Evolutionary conservation across 2,113 vertebrate species (phyloP), one percentile per base, ranked within the genome.

Genomic region (Dolichotis patagonum): DNA sequence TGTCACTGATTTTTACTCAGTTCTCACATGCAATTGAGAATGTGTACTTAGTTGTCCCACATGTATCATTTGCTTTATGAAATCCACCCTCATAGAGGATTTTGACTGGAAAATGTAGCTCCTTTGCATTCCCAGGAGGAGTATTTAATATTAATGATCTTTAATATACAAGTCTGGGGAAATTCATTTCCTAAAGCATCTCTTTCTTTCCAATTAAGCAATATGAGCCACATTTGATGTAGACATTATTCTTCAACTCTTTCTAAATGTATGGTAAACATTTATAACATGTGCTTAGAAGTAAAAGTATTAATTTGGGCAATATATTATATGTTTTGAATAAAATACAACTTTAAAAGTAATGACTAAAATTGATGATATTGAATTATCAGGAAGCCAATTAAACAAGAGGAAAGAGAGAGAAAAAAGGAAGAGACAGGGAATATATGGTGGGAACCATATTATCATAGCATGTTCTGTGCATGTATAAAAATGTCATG

Each of bases 71-170:
- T 4, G 7, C 5, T 65, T 41, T 86, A 38, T 82, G 46, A 93
- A 83, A 82, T 60, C 28, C 20, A 41, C 0, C 24, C 5, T 52
- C 30, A 71, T 2, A 54, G 0, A 63, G 7, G 4, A 49, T 38
- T 28, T 46, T 71, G 43, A 52, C 9, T 52, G 82, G 26, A 75
- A 46, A 54, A 43, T 56, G 10, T 4, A 52, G 49, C 14, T 5
- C 10, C 24, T 85, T 49, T 93, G 46, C 22, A 7, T 43, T 85
- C 46, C 62, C 60, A 63, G 19, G 28, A 52, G 17, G 16, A 30
- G 4, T 41, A 78, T 84, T 95, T 84, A 96, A 32, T 3, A 93
- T 52, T 56, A 92, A 32, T 88, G 17, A 71, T 46, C 35, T 20
- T 62, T 62, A 94, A 78, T 58, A 52, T 11, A 65, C 5, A 26